Conservation (phyloP, 2,113 vertebrate genomes). For the Antigone vipio region DNA sequence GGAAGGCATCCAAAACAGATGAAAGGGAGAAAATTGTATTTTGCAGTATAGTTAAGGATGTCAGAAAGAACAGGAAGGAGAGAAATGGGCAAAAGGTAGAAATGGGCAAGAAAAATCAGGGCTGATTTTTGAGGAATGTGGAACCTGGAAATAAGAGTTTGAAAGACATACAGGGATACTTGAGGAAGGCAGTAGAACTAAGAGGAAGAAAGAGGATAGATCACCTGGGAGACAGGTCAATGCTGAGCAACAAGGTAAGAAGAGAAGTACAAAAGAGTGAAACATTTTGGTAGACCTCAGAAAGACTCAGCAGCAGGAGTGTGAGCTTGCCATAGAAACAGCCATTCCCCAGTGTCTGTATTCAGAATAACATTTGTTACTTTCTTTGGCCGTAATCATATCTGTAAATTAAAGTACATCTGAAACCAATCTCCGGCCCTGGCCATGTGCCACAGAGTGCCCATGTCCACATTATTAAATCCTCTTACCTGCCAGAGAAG, state of each 20-base stretch:
- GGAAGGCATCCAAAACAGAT: neutral
- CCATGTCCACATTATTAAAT: neutral
- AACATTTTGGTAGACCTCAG: neutral
- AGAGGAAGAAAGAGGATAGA: neutral
- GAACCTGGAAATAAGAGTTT: neutral
- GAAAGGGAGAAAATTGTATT: neutral
- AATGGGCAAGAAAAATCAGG: neutral
- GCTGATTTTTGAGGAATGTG: neutral
- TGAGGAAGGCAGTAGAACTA: neutral
- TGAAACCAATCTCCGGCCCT: neutral
- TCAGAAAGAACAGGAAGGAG: neutral
- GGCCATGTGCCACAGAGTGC: neutral
- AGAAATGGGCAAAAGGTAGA: neutral
- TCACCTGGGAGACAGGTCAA: neutral
- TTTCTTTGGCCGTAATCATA: neutral
- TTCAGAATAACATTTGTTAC: neutral
- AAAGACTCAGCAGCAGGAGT: neutral
- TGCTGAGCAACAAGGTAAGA: neutral
- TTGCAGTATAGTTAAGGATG: neutral
- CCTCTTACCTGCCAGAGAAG: neutral
- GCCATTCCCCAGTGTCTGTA: neutral
- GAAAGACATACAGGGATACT: neutral
- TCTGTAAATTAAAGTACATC: neutral
- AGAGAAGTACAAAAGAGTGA: neutral
- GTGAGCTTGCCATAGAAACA: neutral